Evolutionary conservation across 2,797 vertebrate species (phyloP), one percentile per base, ranked within the genome.

Genomic region (Acanthopagrus latus): DNA sequence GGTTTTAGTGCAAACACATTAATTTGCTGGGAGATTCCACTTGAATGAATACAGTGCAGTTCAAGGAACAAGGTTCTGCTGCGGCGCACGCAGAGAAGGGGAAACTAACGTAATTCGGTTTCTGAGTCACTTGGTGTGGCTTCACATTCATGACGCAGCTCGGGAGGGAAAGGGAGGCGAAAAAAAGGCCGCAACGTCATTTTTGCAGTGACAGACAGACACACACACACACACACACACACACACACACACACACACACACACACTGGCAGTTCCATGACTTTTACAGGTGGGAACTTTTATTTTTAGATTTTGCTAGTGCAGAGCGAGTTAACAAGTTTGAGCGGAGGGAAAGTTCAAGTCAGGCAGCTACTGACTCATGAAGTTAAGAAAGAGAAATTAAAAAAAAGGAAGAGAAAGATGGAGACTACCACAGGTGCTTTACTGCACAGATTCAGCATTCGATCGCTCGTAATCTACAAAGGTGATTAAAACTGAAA

Each of bases 1-100:
- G 46, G 77, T 89, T 93, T 93, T 86, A 86, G 88, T 88, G 92
- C 91, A 93, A 92, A 94, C 81, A 82, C 90, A 82, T 91, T 92
- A 11, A 92, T 90, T 93, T 91, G 84, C 82, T 41, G 79, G 82
- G 83, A 89, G 88, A 94, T 93, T 95, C 91, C 91, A 91, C 91
- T 90, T 82, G 82, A 86, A 86, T 88, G 91, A 83, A 80, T 88
- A 38, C 80, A 80, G 86, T 70, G 82, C 89, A 91, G 88, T 71
- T 90, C 76, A 86, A 90, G 89, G 80, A 83, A 84, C 71, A 81
- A 86, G 88, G 86, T 84, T 84, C 50, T 81, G 82, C 81, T 54
- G 80, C 51, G 48, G 57, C 27, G 52, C 84, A 84, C 50, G 76
- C 74, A 84, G 67, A 67, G 78, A 50, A 54, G 79, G 27, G 57